Evolutionary conservation across 30 jellyfish, hydroid and myxozoan genomes (phyloP), one percentile per base, ranked within the genome.

Genomic region (Nemopilema nomurai): DNA sequence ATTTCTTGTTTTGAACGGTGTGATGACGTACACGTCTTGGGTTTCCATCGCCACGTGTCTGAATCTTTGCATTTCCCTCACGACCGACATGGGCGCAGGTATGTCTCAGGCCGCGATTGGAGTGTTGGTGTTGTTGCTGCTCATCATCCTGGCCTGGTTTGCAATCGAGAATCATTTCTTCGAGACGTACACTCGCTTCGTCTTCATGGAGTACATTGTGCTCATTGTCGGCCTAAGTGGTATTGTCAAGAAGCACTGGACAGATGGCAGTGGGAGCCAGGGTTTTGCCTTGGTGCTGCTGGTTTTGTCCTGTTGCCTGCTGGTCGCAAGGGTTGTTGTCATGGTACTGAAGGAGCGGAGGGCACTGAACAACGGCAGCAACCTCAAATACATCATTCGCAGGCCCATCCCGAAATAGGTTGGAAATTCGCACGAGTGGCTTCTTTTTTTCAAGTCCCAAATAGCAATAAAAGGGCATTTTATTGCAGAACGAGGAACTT

Each of bases 11-110:
- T 74, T 51, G 50, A 87, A 87, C 76, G 96, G 96, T 21, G 81
- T 87, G 31, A 27, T 79, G 18, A 62, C 62, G 69, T 87, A 77
- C 96, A 31, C 85, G n/a, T 72, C 96, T 19, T 87, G 96, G 96
- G 83, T 78, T 8, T 76, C 96, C 3, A 78, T 87, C 26, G 96
- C 96, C 0, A 53, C 96, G 17, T 77, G 86, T 66, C 57, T 87
- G 49, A 87, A 87, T 70, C 76, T 87, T 1, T 69, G 88, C 49
- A 78, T 87, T n/a, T 68, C 77, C 19, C 52, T 78, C 81, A 85
- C 70, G 49, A 24, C 79, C 57, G 86, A 66, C 51, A 28, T 77
- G 85, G 31, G 52, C 29, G 77, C 64, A 19, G 69, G 70, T 31
- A 82, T 71, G 7, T 28, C 94, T 0, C 41, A 78, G 33, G 78